A percentile compares a stretch with the other conserved stretches of the same genome.
Evolutionary conservation across 2,888 invertebrate species (phyloP).

Genomic region (Clostera curtula): DNA sequence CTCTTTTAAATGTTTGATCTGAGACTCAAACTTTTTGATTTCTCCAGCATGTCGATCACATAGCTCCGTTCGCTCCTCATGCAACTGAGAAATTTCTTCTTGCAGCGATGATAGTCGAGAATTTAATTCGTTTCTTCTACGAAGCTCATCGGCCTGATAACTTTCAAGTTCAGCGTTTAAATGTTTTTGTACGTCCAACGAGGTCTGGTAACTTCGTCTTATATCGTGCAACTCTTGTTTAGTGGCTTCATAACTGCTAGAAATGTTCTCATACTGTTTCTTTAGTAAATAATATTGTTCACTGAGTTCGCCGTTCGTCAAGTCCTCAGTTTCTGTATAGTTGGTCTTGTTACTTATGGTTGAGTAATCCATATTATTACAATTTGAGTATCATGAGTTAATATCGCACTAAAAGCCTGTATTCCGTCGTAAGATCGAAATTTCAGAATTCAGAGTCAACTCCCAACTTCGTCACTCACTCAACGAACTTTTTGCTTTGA

Average conservation of each 20-base stretch:
- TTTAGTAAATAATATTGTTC: constrained; percentile 57
- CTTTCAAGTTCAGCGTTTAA: constrained; percentile 56
- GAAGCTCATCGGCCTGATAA: constrained; percentile 50
- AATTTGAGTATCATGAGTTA: too few species aligned
- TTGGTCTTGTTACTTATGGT: constrained; percentile 60
- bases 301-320: constrained; percentile 52
- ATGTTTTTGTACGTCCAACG: constrained; percentile 61
- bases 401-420: too few species aligned
- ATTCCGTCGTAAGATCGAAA: too few species aligned
- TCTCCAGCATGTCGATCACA: constrained; percentile 44
- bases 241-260: constrained; percentile 46
- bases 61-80: constrained; percentile 45
- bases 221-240: constrained; percentile 65
- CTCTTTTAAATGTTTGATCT: constrained; percentile 50
- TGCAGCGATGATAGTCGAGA: constrained; percentile 45
- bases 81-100: constrained; percentile 52
- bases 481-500: too few species aligned
- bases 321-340: constrained; percentile 49
- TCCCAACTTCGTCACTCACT: too few species aligned
- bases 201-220: constrained; percentile 55
- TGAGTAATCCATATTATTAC: constrained; percentile 64
- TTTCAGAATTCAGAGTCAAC: too few species aligned
- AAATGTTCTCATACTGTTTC: constrained; percentile 54
- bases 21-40: constrained; percentile 42
- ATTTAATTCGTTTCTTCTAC: constrained; percentile 38